phyloP scores from a whole-genome alignment of 2,888 invertebrate genomes.

The Hirtodrosophila duncani region DNA sequence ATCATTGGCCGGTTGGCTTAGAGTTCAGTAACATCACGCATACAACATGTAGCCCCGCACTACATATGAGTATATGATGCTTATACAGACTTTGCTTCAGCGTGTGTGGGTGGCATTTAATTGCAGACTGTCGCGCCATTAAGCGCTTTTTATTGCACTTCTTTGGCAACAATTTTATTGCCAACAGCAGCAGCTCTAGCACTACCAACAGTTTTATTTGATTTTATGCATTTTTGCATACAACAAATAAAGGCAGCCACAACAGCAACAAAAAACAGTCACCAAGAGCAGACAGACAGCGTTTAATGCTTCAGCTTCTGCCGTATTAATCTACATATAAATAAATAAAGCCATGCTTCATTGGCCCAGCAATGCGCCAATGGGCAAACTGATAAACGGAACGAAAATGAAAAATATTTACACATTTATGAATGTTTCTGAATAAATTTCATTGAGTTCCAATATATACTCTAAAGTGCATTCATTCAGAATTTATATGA shows the following conservation, averaged over 20 bases:
- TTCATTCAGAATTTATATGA: no score
- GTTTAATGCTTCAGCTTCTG: slow-evolving; percentile 10
- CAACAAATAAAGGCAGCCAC: slow-evolving; percentile 1
- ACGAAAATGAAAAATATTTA: no score
- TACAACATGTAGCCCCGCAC: slow-evolving; percentile 38
- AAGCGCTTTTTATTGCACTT: slow-evolving; percentile 63
- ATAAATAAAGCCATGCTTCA: no score
- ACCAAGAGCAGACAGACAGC: slow-evolving; percentile 7
- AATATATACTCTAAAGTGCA: no score
- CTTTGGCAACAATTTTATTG: slow-evolving; percentile 59
- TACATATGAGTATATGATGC: not conserved
- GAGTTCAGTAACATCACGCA: slow-evolving; percentile 59
- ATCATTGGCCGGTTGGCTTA: slow-evolving; percentile 19
- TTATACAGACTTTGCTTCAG: slow-evolving; percentile 4
- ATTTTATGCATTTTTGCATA: slow-evolving; percentile 55
- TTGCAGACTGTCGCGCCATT: slow-evolving; percentile 64
- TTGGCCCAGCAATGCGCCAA: no score
- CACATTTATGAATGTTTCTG: no score
- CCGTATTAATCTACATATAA: not conserved
- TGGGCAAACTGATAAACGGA: no score
- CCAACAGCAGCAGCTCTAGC: slow-evolving; percentile 39
- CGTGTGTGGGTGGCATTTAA: slow-evolving; percentile 41
- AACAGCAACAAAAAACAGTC: slow-evolving; percentile 5
- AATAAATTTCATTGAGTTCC: no score
- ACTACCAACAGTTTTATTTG: slow-evolving; percentile 37